phyloP scores from a whole-genome alignment of 2,888 invertebrate species.

The Drosophila aldrichi region DNA sequence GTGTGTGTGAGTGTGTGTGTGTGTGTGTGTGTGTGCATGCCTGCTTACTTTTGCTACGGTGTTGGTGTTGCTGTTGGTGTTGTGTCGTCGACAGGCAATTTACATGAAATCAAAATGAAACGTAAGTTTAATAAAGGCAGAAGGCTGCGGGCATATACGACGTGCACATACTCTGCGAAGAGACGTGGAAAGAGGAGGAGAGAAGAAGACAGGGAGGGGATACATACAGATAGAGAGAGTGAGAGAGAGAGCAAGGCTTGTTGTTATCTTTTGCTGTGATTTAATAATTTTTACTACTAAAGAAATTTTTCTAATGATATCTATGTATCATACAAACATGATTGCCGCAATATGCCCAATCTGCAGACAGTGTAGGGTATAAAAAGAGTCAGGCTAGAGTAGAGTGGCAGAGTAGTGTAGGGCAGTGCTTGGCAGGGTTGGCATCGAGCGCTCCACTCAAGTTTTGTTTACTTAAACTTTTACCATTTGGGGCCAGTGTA shows the following conservation, averaged over 20 bases:
- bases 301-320: too few species aligned
- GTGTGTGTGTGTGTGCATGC: slow-evolving; percentile 5
- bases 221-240: too few species aligned
- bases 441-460: slow-evolving; percentile 63
- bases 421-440: slow-evolving; percentile 11
- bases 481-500: slow-evolving; percentile 77
- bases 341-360: neutral
- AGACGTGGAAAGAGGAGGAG: too few species aligned
- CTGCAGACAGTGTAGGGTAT: neutral
- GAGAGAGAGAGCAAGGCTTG: too few species aligned
- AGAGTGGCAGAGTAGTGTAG: slow-evolving; percentile 2
- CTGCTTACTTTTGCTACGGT: slow-evolving; percentile 4
- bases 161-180: slow-evolving; percentile 9
- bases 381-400: neutral
- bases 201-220: too few species aligned
- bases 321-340: too few species aligned
- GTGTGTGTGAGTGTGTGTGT: neutral
- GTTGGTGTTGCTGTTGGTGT: slow-evolving; percentile 51
- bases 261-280: too few species aligned
- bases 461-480: slow-evolving; percentile 77
- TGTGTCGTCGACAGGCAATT: slow-evolving; percentile 78
- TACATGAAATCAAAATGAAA: slow-evolving; percentile 81
- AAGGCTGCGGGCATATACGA: slow-evolving; percentile 9
- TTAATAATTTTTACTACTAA: too few species aligned
- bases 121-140: slow-evolving; percentile 48